phyloP scores from a whole-genome alignment of 2,797 vertebrate genomes.

The Rhinichthys osculus region DNA sequence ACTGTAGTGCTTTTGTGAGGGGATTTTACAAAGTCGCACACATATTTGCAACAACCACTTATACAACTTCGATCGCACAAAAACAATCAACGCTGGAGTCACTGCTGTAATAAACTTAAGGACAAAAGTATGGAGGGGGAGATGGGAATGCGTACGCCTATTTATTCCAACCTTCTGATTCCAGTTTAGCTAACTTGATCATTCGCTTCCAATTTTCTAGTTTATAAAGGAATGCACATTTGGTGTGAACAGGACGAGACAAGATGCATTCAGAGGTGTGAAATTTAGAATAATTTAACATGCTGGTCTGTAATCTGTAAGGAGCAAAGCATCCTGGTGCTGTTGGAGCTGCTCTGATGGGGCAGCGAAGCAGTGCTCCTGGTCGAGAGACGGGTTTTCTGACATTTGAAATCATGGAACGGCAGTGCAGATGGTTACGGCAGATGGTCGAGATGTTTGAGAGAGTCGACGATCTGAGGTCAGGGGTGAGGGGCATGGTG shows the following conservation, averaged over 20 bases:
- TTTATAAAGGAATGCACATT: slow-evolving; percentile 67
- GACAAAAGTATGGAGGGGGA: not conserved
- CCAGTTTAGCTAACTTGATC: slow-evolving; percentile 67
- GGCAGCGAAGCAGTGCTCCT: not conserved
- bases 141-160: slow-evolving; percentile 25
- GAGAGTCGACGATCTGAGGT: slow-evolving; percentile 21
- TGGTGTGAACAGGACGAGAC: slow-evolving; percentile 42
- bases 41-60: not conserved
- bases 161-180: slow-evolving; percentile 71
- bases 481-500: slow-evolving; percentile 6
- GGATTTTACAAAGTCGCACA: not conserved
- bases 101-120: not conserved
- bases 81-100: not conserved
- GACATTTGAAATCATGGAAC: slow-evolving; percentile 6
- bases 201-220: slow-evolving; percentile 68
- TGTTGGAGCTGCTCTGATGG: not conserved
- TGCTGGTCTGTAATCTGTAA: not conserved
- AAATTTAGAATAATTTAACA: not conserved
- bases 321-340: not conserved
- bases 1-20: not conserved
- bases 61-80: not conserved
- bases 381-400: not conserved
- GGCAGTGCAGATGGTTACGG: slow-evolving; percentile 1
- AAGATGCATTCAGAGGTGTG: slow-evolving; percentile 27
- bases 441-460: slow-evolving; percentile 4